Conservation (phyloP, 2,888 invertebrate genomes). For the Agapostemon virescens region DNA sequence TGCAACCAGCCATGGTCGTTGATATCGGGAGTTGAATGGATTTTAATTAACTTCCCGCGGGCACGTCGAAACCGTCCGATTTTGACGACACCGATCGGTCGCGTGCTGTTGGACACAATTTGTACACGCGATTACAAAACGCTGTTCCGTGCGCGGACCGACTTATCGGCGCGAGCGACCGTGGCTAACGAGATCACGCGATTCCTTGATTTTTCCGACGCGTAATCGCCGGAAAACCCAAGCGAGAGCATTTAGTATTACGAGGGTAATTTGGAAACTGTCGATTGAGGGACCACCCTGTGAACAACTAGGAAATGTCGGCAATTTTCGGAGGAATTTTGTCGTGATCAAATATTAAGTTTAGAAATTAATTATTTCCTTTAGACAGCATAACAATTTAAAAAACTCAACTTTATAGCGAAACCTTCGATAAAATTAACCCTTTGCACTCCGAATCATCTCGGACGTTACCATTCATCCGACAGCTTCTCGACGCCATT, state of each 20-base stretch:
- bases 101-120: background rate
- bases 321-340: background rate
- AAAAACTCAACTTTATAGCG: no score
- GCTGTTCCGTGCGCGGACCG: background rate
- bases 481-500: no score
- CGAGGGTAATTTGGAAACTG: background rate
- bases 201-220: background rate
- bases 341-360: no score
- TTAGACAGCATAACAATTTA: no score
- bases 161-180: slow-evolving; percentile 9
- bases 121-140: slow-evolving; percentile 14
- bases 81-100: slow-evolving; percentile 23
- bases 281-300: background rate
- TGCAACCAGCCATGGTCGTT: background rate
- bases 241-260: background rate
- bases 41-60: slow-evolving; percentile 31
- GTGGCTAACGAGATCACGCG: slow-evolving; percentile 17
- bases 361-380: no score
- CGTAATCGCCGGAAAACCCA: background rate
- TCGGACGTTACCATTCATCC: no score
- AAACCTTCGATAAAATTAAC: no score
- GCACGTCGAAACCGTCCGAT: background rate
- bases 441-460: no score
- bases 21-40: slow-evolving; percentile 6
- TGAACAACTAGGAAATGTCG: background rate